Conservation (phyloP, 2,113 vertebrate genomes). For the Halichoerus grypus region DNA sequence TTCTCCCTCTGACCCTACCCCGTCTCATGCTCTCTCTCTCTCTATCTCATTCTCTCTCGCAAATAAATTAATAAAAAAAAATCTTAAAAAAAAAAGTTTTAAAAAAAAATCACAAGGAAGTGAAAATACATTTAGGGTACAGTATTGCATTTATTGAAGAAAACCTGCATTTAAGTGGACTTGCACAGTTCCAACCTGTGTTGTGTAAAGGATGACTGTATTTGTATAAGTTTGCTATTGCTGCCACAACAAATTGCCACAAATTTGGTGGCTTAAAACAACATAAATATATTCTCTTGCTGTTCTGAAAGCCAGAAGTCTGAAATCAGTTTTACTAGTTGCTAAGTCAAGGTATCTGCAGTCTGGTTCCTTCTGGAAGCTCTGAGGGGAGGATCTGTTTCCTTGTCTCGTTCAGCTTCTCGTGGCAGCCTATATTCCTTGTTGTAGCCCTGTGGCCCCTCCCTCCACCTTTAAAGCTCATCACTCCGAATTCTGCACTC, state of each 20-base stretch:
- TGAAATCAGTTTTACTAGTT: background rate
- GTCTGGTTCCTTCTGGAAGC: background rate
- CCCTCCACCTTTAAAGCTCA: background rate
- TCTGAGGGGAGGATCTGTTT: background rate
- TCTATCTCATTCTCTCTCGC: no score
- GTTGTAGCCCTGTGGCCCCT: background rate
- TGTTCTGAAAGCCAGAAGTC: background rate
- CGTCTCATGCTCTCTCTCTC: no score
- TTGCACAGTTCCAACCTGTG: background rate
- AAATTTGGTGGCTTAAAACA: background rate
- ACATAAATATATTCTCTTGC: background rate
- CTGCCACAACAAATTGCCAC: background rate
- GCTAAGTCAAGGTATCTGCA: background rate
- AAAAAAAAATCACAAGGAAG: background rate
- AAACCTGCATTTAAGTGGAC: background rate
- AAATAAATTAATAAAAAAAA: no score
- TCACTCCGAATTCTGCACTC: background rate
- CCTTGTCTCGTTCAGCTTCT: background rate
- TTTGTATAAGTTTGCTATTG: background rate
- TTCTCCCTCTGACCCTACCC: no score
- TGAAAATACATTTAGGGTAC: background rate
- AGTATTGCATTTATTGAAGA: background rate
- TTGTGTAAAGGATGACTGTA: background rate
- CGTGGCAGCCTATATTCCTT: background rate
- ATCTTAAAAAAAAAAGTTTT: no score